Evolutionary conservation across 2,888 invertebrate species (phyloP), one percentile per base, ranked within the genome.

Genomic region (Gandaritis pyraliata): DNA sequence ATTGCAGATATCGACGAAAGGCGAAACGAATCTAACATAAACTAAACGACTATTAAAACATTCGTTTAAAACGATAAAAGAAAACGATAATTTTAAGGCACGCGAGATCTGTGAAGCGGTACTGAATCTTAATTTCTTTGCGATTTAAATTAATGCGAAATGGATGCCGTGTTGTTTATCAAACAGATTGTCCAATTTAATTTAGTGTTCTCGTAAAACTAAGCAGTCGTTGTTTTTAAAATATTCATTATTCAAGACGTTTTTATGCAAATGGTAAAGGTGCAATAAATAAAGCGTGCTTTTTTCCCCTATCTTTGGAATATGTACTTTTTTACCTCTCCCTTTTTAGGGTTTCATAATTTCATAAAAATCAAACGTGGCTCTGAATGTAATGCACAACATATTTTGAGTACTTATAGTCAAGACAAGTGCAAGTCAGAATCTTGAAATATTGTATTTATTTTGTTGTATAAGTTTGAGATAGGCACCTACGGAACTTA

Each of bases 11-110:
- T 48, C 46, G 49, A 10, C 41, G 39, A 58, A 62, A 63, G 54
- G 49, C 46, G 39, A 58, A 59, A 58, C 58, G 16, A 53, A 39
- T 49, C 50, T 47, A 61, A 56, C 23, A 61, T 55, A 58, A 61
- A 61, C 51, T 52, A 58, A 60, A 58, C n/a, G 49, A 13, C 48
- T 45, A 64, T 65, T 66, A 64, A 66, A 62, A 61, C 45, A 39
- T 55, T 68, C 55, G 68, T 74, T 76, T 81, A 72, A 80, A 79
- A 68, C 81, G 67, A 81, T 85, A 82, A 80, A 85, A 77, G 76
- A 72, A 76, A 74, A 72, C 61, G 71, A 72, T 78, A 66, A 66
- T 59, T 76, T 71, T 71, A 49, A 65, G 68, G 73, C 87, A 88
- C 88, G 88, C 88, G 72, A 83, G 59, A 69, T 49, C 61, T 46